Base-by-base conservation (phyloP, 2,113 vertebrate genomes). In the Tachycineta bicolor region DNA sequence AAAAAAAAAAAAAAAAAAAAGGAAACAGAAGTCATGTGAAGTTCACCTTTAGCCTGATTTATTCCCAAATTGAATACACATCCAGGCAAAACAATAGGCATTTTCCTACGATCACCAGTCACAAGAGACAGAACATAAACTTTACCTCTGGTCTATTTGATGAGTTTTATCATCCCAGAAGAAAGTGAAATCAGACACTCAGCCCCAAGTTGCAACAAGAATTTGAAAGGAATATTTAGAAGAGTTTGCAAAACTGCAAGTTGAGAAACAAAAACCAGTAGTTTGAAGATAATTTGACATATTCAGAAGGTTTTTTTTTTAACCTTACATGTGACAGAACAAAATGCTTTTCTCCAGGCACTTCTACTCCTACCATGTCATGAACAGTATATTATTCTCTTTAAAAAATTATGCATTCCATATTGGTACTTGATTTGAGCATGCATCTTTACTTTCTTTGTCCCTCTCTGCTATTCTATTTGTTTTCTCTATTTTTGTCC, bases 41-140 rank as follows among this genome's bases (percentile, higher is more conserved):
- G 74, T 47, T 95, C 78, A 85, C 94, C 85, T 90, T 87, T 80
- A 93, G 80, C 94, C 85, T 49, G 24, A 68, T 94, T 92, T 89
- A 81, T 65, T 29, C 65, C 1, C 0, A 39, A 25, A 55, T 2
- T 29, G 29, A 34, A 24, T 80, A 87, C 70, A 84, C 71, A 87
- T 63, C 73, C 93, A 85, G 92, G 50, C 33, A 85, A 93, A 97
- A 96, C 55, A 96, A 56, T 37, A 84, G 47, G 12, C 49, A 52
- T 70, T 89, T 70, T 78, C 41, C 79, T 77, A 55, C 75, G 64
- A 83, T 84, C 76, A 44, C 47, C 15, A 41, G 11, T 44, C 83
- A 68, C 63, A 64, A 46, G 26, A 47, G 44, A 71, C 52, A 75
- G 69, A 88, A 78, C 24, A 63, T n/a, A 68, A 84, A 89, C 44